A percentile compares a stretch with the other conserved stretches of the same genome.
phyloP scores from a whole-genome alignment of 2,113 vertebrate genomes.

The Rhinolophus sinicus region DNA sequence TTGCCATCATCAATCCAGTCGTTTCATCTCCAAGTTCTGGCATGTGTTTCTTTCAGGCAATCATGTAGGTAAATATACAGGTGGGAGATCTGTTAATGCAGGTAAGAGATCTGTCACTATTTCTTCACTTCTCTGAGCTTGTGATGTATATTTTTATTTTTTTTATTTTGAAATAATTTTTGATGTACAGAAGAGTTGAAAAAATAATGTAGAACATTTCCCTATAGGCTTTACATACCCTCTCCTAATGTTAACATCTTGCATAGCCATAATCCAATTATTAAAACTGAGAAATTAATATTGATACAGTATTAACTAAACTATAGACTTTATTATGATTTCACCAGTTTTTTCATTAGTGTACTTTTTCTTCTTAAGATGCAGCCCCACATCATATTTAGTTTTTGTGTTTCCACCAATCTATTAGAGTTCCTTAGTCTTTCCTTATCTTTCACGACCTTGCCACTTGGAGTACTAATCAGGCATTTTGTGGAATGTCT shows the following conservation, averaged over 20 bases:
- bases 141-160: background rate
- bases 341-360: background rate
- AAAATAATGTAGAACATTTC: background rate
- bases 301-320: background rate
- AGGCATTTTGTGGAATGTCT: background rate
- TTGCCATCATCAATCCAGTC: background rate
- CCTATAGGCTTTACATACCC: background rate
- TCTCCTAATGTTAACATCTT: background rate
- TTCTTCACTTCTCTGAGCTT: constrained; percentile 20
- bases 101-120: background rate
- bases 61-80: background rate
- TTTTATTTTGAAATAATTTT: constrained; percentile 40
- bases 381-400: background rate
- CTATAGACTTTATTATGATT: background rate
- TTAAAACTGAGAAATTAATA: constrained; percentile 8
- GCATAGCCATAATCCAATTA: background rate
- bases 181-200: background rate
- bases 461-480: background rate
- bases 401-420: background rate
- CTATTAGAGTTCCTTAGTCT: background rate
- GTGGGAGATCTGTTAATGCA: background rate
- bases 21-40: background rate
- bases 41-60: constrained; percentile 29
- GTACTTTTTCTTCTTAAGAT: background rate
- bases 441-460: background rate